Base-by-base conservation (phyloP, 2,113 vertebrate genomes). In the Spermophilus dauricus region DNA sequence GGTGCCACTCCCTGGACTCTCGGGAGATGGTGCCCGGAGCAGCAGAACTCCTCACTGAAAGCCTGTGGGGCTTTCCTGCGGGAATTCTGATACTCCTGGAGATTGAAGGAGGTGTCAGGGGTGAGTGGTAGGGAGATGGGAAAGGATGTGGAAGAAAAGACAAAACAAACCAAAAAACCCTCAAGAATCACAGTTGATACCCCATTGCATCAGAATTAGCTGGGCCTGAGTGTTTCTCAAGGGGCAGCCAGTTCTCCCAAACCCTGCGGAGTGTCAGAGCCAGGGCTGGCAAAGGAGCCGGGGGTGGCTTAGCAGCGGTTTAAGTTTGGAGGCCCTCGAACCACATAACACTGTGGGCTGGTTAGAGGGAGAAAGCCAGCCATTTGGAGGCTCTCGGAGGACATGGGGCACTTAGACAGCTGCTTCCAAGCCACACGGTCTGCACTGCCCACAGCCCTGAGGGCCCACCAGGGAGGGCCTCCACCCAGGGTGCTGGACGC, bases 351-450 rank as follows among this genome's bases (percentile, higher is more conserved):
- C 86, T 0, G 42, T 89, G 84, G 95, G 84, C 93, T 11, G 0
- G 26, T 39, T 67, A 3, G 30, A 85, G 34, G 39, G 70, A 97
- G 82, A 56, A 61, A 97, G 92, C 13, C 37, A 98, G 93, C 92
- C 89, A 51, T 94, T 77, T 53, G 94, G 96, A 97, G 92, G 94
- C 84, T 86, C 34, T 67, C 78, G 82, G 95, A 94, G 97, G 96
- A 95, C 72, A 61, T 58, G 78, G 85, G 98, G 96, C 88, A 85
- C 97, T 96, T 93, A 97, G 94, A 96, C 97, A 98, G 95, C 98
- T 98, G 73, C 94, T 98, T 97, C 97, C 97, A 97, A 98, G 98
- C 97, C 98, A 97, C 98, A 97, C 65, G 72, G 95, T 87, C 97
- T 89, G 91, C 95, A 89, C 96, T 97, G 98, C 97, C 97, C 96